These are phyloP conservation scores for Lamprotornis superbus DNA, from an alignment of 2,113 vertebrate genomes.

Conservation along the genomic window DNA sequence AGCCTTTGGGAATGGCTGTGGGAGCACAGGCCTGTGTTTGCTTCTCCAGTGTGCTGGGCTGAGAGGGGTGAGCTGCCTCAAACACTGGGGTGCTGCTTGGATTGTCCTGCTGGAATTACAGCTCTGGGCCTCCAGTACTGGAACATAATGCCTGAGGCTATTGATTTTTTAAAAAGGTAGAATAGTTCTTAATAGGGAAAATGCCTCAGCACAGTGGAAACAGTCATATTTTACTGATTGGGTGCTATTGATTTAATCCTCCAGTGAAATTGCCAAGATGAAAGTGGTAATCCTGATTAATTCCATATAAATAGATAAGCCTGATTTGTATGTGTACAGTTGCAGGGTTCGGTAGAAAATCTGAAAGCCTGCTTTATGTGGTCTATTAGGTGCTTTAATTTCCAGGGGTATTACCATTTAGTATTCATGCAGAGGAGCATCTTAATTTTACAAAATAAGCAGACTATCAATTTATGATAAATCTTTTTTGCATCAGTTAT, in stretches of 20 bases:
- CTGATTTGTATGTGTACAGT: not conserved
- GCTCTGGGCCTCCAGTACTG: not conserved
- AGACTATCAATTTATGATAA: not conserved
- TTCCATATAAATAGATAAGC: slow-evolving; percentile 23
- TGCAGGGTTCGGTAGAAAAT: not conserved
- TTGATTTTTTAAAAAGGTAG: not conserved
- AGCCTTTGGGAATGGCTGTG: not conserved
- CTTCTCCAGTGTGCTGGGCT: not conserved
- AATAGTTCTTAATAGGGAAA: not conserved
- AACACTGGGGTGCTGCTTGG: not conserved
- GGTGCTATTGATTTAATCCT: slow-evolving; percentile 47
- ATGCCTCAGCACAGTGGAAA: not conserved
- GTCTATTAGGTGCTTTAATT: not conserved
- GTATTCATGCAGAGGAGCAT: not conserved
- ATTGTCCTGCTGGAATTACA: accelerated
- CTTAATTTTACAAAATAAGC: not conserved
- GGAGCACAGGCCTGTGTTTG: not conserved
- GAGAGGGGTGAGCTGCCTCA: not conserved
- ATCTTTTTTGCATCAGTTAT: not conserved
- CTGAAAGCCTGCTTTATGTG: not conserved
- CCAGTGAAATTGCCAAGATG: slow-evolving; percentile 40
- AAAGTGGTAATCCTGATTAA: slow-evolving; percentile 59
- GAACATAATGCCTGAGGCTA: not conserved
- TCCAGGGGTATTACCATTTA: not conserved
- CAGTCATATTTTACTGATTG: slow-evolving; percentile 42